These are phyloP conservation scores for Crotalus tigris DNA, from an alignment of 2,113 vertebrate species.

Conservation along the genomic window DNA sequence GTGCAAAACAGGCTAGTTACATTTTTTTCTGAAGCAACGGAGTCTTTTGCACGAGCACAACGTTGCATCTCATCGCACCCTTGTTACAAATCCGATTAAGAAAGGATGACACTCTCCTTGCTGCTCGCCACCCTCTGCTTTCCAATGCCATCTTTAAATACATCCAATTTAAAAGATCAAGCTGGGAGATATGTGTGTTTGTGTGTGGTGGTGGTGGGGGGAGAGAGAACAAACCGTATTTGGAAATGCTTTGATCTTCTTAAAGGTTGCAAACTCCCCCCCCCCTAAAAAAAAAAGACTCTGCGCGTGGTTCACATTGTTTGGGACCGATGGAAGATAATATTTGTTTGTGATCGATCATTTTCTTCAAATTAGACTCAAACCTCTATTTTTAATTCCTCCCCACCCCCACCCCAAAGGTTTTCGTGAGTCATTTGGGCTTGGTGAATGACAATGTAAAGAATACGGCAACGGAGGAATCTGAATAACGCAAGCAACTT, in stretches of 20 bases:
- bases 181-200: background rate
- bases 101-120: constrained; percentile 2
- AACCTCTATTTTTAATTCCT: constrained; percentile 58
- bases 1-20: constrained; percentile 57
- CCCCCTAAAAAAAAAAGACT: background rate
- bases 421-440: constrained; percentile 61
- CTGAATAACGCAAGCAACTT: constrained; percentile 62
- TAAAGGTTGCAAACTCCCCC: background rate
- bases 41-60: constrained; percentile 50
- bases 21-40: constrained; percentile 38
- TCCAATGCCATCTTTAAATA: constrained; percentile 29
- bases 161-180: constrained; percentile 33
- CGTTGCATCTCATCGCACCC: constrained; percentile 33
- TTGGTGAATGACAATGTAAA: constrained; percentile 67
- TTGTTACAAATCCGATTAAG: constrained; percentile 29
- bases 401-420: constrained; percentile 66
- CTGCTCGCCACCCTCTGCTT: background rate
- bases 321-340: background rate
- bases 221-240: constrained; percentile 5
- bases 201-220: accelerated
- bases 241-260: constrained; percentile 18
- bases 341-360: constrained; percentile 34
- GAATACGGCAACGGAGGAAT: constrained; percentile 62
- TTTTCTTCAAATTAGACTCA: constrained; percentile 18
- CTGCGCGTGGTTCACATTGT: background rate